phyloP scores from a whole-genome alignment of 2,797 vertebrate species.

The Spizella passerina region DNA sequence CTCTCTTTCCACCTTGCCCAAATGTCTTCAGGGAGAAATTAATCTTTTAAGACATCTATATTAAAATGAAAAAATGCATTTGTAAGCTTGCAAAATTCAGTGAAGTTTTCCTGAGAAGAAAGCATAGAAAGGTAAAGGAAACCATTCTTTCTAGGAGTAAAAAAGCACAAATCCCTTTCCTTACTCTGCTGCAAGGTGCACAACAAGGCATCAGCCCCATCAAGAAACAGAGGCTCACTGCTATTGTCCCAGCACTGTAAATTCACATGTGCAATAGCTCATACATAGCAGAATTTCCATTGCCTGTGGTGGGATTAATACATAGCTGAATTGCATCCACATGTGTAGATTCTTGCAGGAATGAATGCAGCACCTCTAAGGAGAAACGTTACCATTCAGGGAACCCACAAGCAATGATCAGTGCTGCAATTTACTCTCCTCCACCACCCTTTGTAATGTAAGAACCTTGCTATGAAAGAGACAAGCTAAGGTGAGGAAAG shows the following conservation, averaged over 20 bases:
- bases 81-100: background rate
- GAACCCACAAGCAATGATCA: background rate
- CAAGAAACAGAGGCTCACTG: background rate
- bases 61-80: background rate
- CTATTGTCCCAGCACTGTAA: background rate
- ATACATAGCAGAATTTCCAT: background rate
- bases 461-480: background rate
- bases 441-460: background rate
- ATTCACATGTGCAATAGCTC: background rate
- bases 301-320: background rate
- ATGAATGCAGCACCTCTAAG: background rate
- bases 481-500: background rate
- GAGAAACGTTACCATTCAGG: fast-evolving
- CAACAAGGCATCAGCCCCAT: background rate
- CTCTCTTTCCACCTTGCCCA: background rate
- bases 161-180: background rate
- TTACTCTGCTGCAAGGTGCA: background rate
- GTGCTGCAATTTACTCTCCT: background rate
- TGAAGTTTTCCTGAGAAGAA: background rate
- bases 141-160: background rate
- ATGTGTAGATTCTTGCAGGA: background rate
- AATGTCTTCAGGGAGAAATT: slow-evolving; percentile 22
- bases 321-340: background rate
- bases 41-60: slow-evolving; percentile 10
- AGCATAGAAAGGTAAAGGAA: background rate